Evolutionary conservation across 92 coral and sea anemone genomes (phyloP), one percentile per base, ranked within the genome.

Genomic region (Phymanthus crucifer): DNA sequence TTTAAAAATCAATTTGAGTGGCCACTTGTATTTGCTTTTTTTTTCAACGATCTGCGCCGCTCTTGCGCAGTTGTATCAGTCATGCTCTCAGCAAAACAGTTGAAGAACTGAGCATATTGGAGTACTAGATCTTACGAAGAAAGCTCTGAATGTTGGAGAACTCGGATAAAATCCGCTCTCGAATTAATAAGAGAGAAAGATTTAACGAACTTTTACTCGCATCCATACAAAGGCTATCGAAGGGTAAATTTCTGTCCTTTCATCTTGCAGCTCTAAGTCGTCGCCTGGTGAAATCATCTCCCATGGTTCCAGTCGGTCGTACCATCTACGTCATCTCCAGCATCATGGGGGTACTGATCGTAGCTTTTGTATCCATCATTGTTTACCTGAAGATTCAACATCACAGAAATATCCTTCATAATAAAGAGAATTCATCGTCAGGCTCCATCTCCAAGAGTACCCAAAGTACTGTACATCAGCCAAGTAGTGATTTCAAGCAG

Each of bases 321-420:
- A 96, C 99, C 16, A 89, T 93, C 68, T 96, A 90, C 88, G 99
- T 96, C 56, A 92, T 96, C 45, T 85, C 91, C 66, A 95, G 85
- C 72, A 96, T 93, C 77, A 94, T 89, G 89, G 99, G 94, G 7
- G 99, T 96, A 6, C 83, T 96, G 19, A 81, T 96, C 13, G 90
- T 93, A 21, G 98, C 96, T 6, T 96, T 91, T 73, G 87, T 96
- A 66, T 89, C 99, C 26, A 90, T 93, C 76, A 88, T 96, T 47
- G 96, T 96, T 34, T 96, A 93, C 79, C 91, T 94, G 70, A 96
- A 96, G 80, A 87, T 96, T n/a, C 99, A 96, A 70, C 95, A 96
- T 68, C 85, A 90, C 1, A 87, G 89, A 40, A 83, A 89, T 83
- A 86, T 89, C 8, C 90, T 89, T n/a, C 86, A 88, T 31, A 80